Evolutionary conservation across 2,797 vertebrate genomes (phyloP).

Genomic region (Anguilla megastoma): DNA sequence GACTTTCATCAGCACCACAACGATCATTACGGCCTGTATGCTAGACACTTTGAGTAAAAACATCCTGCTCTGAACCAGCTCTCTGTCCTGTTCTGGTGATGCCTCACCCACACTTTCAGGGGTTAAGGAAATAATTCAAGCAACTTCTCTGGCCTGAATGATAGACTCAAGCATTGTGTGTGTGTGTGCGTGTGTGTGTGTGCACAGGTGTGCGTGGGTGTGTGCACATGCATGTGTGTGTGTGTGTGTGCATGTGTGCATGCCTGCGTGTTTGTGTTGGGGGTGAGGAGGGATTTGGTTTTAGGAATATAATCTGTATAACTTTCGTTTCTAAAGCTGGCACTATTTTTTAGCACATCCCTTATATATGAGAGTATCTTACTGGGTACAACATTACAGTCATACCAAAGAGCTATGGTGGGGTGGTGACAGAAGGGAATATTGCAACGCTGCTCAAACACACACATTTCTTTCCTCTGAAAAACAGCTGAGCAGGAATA

Average conservation of each 20-base stretch:
- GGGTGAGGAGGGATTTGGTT: background rate
- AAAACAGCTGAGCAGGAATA: background rate
- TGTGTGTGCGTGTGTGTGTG: background rate
- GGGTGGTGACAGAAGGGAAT: background rate
- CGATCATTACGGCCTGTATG: slow-evolving; percentile 1
- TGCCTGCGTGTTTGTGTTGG: background rate
- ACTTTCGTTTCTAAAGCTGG: background rate
- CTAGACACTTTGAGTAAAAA: background rate
- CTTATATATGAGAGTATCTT: background rate
- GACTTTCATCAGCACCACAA: background rate
- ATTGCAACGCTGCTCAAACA: background rate
- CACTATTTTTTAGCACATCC: background rate
- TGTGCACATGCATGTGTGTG: background rate
- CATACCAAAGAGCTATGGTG: background rate
- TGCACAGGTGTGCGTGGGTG: background rate
- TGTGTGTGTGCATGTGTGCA: background rate
- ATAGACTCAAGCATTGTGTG: background rate
- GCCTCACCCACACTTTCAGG: background rate
- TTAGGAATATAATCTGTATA: background rate
- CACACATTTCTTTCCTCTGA: background rate
- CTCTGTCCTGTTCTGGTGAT: background rate
- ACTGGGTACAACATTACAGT: background rate
- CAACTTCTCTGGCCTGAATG: background rate
- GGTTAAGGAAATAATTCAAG: slow-evolving; percentile 6
- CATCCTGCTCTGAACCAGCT: background rate